Evolutionary conservation across 2,797 vertebrate species (phyloP), one percentile per base, ranked within the genome.

Genomic region (Brachymystax lenok): DNA sequence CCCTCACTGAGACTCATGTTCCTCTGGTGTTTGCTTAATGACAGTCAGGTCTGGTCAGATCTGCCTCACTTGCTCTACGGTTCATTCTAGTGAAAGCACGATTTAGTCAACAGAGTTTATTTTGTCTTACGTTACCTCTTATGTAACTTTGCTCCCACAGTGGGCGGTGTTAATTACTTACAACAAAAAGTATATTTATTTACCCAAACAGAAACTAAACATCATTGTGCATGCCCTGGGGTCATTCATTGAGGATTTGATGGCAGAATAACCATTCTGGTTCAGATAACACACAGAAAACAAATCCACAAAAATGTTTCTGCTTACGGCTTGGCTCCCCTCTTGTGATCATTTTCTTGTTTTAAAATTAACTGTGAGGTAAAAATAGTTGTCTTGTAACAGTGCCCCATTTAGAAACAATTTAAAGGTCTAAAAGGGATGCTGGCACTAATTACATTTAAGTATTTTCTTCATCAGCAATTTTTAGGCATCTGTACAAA

Each of bases 111-210:
- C 68, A 30, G 17, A 82, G 80, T 84, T 72, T 64, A 46, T 68
- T 78, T 61, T 71, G 77, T 66, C 51, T 71, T 33, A 7, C 50
- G 40, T 46, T 46, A 68, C 72, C 80, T 66, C 81, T 93, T 92
- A 91, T 89, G 87, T 89, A 94, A 94, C 82, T 74, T 74, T 50
- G 68, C 80, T 84, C 89, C 87, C 75, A 84, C 59, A 88, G 40
- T 46, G 10, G 79, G 84, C 86, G 17, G 16, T 82, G 79, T 92
- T 86, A 90, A 91, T 93, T 92, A 94, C 92, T 93, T 81, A 91
- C 83, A 82, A 84, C 82, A 87, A 87, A 70, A 84, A 79, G 24
- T 21, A 56, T 14, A 73, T 79, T 72, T 77, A 77, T 83, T 83
- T 83, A 80, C 78, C 77, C 77, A 69, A 75, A 88, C 79, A 85